Base-by-base conservation (phyloP, 2,888 invertebrate species). In the Phymatocera aterrima region DNA sequence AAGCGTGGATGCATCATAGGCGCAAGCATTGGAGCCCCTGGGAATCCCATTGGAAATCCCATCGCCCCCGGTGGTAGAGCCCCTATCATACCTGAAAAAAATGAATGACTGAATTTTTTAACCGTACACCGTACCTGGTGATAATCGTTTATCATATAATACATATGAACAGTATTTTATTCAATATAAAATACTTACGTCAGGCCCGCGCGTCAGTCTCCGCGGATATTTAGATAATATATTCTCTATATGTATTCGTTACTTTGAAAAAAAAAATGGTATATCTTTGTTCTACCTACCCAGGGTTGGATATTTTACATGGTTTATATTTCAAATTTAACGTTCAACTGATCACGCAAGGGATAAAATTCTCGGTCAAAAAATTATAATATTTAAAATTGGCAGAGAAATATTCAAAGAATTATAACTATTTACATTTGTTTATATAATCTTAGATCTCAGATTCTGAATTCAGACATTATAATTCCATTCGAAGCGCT, bases 1-100 rank as follows among this genome's bases (percentile, higher is more conserved):
- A 94, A 97, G 91, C 96, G 95, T 85, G 96, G 96, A 92, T 95
- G 96, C 96, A 97, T 95, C 93, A 94, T 93, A 82, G 92, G 93
- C 84, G 93, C 91, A 88, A 92, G 88, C 90, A 92, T 91, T 80
- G 91, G 91, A 83, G 89, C 91, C 83, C 92, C 92, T 79, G 92
- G 93, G 87, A 92, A 92, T 80, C 91, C 91, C 90, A 91, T 91
- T 83, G 92, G 93, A 84, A 90, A 87, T 85, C 91, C 91, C 91
- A 92, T 91, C 84, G 92, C 91, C 88, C 91, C 91, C 86, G 91
- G 88, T 80, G 91, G 91, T 79, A 91, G 83, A 40, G 89, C 91
- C 85, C 91, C 91, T 86, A 91, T 86, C 89, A 91, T 90, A 83
- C 91, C 91, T 91, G 91, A 83, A 90, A 90, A 87, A 72, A 81